These are phyloP conservation scores for Pectinophora gossypiella DNA, from an alignment of 1,140 invertebrate species.

Conservation along the genomic window DNA sequence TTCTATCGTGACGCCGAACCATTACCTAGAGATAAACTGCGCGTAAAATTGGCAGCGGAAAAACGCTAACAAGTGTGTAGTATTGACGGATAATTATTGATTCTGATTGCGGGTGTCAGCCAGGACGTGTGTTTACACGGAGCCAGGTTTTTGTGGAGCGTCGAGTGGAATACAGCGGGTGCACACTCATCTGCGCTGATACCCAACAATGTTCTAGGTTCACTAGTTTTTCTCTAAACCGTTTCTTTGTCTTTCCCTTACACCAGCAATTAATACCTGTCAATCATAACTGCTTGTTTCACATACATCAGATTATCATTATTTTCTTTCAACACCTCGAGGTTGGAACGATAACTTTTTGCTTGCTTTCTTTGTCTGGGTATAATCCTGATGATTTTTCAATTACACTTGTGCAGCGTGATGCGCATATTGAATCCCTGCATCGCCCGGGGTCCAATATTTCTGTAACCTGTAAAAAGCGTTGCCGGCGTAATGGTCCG, in stretches of 20 bases:
- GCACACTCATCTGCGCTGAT: neutral
- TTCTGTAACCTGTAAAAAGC: neutral
- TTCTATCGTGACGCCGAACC: constrained; percentile 40
- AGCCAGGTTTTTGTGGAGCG: neutral
- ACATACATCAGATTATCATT: too few relatives aligned
- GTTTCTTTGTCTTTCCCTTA: too few relatives aligned
- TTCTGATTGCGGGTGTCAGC: constrained; percentile 7
- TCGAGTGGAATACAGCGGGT: neutral
- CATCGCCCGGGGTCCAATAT: neutral
- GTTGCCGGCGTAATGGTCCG: constrained; percentile 10
- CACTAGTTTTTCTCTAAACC: too few relatives aligned
- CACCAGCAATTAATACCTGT: too few relatives aligned
- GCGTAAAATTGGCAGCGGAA: constrained; percentile 39
- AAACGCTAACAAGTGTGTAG: constrained; percentile 34
- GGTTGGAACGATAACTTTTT: too few relatives aligned
- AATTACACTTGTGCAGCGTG: too few relatives aligned
- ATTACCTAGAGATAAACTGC: constrained; percentile 45
- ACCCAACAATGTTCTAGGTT: too few relatives aligned
- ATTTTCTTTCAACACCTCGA: too few relatives aligned
- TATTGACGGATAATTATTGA: constrained; percentile 24
- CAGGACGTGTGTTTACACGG: neutral
- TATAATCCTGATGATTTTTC: too few relatives aligned
- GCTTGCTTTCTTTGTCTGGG: too few relatives aligned
- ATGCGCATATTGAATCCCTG: too few relatives aligned
- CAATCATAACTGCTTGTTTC: too few relatives aligned